Evolutionary conservation across 2,797 vertebrate genomes (phyloP), one percentile per base, ranked within the genome.

Genomic region (Chlorospingus semifuscus): DNA sequence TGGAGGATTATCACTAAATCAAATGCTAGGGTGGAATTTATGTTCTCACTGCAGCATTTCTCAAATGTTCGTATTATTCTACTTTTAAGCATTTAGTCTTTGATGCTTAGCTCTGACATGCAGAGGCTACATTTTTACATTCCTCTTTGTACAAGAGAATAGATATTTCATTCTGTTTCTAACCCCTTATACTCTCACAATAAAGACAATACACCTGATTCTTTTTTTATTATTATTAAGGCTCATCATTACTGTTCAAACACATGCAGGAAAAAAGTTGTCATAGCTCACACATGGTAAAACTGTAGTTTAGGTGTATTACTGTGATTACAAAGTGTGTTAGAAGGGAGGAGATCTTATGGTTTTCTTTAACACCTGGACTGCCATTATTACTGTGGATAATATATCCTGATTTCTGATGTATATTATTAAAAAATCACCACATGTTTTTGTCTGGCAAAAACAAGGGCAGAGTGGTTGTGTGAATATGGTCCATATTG

Each of bases 1-100:
- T 72, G 72, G 85, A 88, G 89, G 92, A 97, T 97, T 97, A 95
- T 91, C 93, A 94, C 89, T 83, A 92, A 96, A 92, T 96, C 91
- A 93, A 89, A 81, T 76, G 44, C 50, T 92, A 15, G 68, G 36
- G 39, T 89, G 94, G 87, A 95, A 93, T 83, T 92, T 61, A 86
- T 87, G 34, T 56, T 94, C 92, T 93, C 32, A 12, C 87, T 78
- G 4, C 18, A 88, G 42, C 50, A 37, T 91, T 95, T 88, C 68
- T 91, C 36, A 71, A 55, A 52, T 86, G 87, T 89, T 87, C 13
- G 0, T 85, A 30, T 52, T 88, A 36, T 42, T 87, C 65, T 69
- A 2, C 91, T 83, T 87, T n/a, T 59, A 87, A 64, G 10, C 23
- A 9, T 88, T 95, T 92, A 68, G 29, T 91, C 89, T 92, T 95